Evolutionary conservation across 2,888 invertebrate species (phyloP).

Genomic region (Aphidoletes aphidimyza): DNA sequence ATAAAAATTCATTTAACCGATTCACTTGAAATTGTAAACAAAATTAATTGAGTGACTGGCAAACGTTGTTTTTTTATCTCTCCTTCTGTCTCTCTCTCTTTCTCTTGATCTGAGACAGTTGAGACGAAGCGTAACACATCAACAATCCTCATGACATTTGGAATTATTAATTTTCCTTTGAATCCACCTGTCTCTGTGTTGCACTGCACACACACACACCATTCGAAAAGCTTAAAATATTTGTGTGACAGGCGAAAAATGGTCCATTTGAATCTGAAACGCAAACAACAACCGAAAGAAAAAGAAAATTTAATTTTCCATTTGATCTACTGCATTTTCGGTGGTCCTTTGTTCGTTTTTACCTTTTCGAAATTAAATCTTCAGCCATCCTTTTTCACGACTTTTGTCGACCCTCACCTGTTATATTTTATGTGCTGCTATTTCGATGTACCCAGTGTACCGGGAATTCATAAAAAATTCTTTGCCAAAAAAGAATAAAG

Average conservation of each 20-base stretch:
- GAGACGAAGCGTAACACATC: neutral
- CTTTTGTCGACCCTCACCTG: too few relatives aligned
- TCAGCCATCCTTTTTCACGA: neutral
- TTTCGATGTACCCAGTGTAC: neutral
- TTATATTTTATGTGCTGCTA: neutral
- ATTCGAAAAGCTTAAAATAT: neutral
- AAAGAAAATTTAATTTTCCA: conserved; percentile 41
- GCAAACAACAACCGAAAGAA: neutral
- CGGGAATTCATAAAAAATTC: neutral
- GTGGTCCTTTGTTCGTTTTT: neutral
- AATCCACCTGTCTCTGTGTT: neutral
- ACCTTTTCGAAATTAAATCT: conserved; percentile 23
- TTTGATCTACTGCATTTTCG: neutral
- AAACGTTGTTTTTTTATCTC: neutral
- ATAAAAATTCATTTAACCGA: conserved; percentile 5
- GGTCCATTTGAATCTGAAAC: neutral
- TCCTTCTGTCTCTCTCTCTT: neutral
- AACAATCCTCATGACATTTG: neutral
- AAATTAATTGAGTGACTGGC: neutral
- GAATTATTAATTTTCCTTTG: conserved; percentile 12
- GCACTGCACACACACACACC: neutral
- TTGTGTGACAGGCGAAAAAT: conserved; percentile 25
- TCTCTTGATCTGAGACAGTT: neutral
- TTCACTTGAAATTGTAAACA: neutral
- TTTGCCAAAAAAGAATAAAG: neutral